Percentiles rank a stretch among this genome's conserved stretches.
Conservation (phyloP, 2,113 vertebrate genomes). For the Falcunculus frontatus region DNA sequence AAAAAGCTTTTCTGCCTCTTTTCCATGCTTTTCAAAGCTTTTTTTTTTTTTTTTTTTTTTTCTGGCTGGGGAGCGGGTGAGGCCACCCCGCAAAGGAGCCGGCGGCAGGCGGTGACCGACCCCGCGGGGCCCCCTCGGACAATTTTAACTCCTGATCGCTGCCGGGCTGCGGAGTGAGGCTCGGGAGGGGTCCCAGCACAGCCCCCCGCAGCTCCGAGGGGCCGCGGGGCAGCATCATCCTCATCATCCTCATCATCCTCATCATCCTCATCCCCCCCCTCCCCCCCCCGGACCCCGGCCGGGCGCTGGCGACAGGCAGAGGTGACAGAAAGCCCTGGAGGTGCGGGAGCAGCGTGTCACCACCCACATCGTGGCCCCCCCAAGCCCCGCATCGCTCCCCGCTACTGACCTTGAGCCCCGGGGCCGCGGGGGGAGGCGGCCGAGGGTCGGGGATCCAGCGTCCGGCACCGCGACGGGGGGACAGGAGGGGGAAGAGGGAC, state of each 20-base stretch:
- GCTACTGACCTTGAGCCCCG: slow-evolving; percentile 81
- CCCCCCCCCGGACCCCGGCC: no score
- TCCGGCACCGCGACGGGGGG: not conserved
- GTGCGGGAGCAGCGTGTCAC: not conserved
- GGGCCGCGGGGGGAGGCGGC: not conserved
- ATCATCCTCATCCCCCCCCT: no score
- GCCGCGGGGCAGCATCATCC: not conserved
- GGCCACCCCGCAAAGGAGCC: not conserved
- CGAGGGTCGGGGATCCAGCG: not conserved
- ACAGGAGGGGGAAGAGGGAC: not conserved
- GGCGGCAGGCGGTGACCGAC: not conserved
- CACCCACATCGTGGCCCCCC: not conserved
- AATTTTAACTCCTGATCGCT: not conserved
- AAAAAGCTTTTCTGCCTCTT: not conserved
- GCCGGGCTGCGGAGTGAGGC: not conserved
- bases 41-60: not conserved
- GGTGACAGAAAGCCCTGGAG: not conserved
- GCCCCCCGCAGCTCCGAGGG: not conserved
- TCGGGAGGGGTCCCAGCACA: not conserved
- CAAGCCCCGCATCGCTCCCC: slow-evolving; percentile 51
- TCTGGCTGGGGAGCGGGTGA: not conserved
- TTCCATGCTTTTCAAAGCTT: not conserved
- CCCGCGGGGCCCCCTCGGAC: not conserved
- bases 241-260: not conserved
- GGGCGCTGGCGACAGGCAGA: not conserved